Evolutionary conservation across 2,113 vertebrate genomes (phyloP).

Genomic region (Haemorhous mexicanus): DNA sequence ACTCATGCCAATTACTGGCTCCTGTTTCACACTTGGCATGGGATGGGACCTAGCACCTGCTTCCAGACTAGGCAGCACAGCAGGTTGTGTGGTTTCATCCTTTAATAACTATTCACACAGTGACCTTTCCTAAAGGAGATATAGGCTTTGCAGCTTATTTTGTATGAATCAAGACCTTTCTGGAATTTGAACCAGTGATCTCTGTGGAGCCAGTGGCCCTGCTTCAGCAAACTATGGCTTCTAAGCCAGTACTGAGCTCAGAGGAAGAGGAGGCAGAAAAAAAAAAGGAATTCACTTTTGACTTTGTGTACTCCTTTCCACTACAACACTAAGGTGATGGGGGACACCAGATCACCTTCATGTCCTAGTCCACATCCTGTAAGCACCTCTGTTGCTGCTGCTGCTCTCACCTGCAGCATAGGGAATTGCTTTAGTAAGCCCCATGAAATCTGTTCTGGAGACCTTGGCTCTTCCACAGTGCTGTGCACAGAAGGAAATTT

Average conservation of each 20-base stretch:
- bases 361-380: background rate
- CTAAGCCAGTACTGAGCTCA: background rate
- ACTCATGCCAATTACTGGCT: background rate
- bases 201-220: background rate
- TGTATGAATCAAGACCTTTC: background rate
- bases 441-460: background rate
- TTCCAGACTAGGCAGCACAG: background rate
- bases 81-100: background rate
- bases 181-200: background rate
- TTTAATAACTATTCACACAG: background rate
- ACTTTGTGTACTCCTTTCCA: background rate
- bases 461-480: background rate
- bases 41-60: background rate
- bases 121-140: background rate
- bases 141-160: background rate
- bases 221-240: background rate
- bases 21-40: background rate
- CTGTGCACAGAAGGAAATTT: background rate
- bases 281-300: background rate
- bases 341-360: background rate
- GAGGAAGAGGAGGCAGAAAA: background rate
- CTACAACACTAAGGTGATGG: background rate
- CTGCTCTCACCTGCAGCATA: background rate
- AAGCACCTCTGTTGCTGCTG: background rate
- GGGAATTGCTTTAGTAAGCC: background rate